phyloP scores from a whole-genome alignment of 2,888 invertebrate genomes.

The Hirtodrosophila alboralis region DNA sequence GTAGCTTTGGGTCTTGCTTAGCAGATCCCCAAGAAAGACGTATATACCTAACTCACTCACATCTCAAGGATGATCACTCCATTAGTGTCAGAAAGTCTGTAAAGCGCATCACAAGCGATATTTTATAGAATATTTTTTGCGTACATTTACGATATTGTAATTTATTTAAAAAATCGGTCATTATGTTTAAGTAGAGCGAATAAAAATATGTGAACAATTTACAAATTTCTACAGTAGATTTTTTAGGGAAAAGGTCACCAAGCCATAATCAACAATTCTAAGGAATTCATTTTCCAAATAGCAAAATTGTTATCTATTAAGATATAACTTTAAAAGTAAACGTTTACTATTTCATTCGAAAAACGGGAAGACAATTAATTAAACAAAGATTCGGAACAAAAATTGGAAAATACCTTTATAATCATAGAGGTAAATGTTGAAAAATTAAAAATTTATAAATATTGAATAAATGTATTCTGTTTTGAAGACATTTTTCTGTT shows the following conservation, averaged over 20 bases:
- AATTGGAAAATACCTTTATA: too few relatives aligned
- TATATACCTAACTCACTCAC: slow-evolving; percentile 31
- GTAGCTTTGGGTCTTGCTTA: slow-evolving; percentile 47
- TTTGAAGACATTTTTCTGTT: too few relatives aligned
- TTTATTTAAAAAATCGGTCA: slow-evolving; percentile 54
- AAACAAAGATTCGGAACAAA: too few relatives aligned
- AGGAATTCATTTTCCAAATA: too few relatives aligned
- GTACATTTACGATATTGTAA: slow-evolving; percentile 54
- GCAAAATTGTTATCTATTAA: too few relatives aligned
- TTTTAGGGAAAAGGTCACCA: too few relatives aligned
- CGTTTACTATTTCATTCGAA: too few relatives aligned
- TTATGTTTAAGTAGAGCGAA: slow-evolving; percentile 63
- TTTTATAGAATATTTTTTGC: slow-evolving; percentile 55
- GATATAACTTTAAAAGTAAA: too few relatives aligned
- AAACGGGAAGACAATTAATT: too few relatives aligned
- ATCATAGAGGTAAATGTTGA: too few relatives aligned
- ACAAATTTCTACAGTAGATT: not conserved
- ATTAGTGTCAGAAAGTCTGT: slow-evolving; percentile 33
- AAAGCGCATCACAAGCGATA: slow-evolving; percentile 68
- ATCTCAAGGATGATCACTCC: slow-evolving; percentile 57
- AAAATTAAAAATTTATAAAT: too few relatives aligned
- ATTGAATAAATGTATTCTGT: too few relatives aligned
- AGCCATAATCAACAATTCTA: not conserved
- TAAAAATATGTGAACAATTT: slow-evolving; percentile 43
- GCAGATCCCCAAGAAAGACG: slow-evolving; percentile 19